Percentiles rank a stretch among this genome's conserved stretches.
Conservation (phyloP, 2,113 vertebrate species). For the Anolis carolinensis region DNA sequence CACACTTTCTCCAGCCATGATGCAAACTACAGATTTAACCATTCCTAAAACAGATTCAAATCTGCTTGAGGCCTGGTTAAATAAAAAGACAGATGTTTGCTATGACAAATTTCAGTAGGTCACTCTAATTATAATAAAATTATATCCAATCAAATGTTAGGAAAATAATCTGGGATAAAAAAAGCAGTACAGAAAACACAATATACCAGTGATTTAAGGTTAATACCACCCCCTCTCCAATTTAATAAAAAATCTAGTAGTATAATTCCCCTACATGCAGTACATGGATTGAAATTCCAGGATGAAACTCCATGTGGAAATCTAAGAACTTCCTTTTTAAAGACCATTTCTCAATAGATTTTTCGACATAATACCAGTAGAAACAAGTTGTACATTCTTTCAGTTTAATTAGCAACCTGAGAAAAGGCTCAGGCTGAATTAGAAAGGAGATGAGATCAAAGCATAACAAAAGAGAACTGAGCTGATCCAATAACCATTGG, state of each 20-base stretch:
- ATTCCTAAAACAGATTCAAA: too few relatives aligned
- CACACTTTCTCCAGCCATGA: too few relatives aligned
- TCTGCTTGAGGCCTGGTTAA: too few relatives aligned
- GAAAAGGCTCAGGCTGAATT: not conserved
- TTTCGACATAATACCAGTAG: not conserved
- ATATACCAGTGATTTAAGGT: not conserved
- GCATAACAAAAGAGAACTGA: not conserved
- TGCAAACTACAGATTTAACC: too few relatives aligned
- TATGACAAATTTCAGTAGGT: too few relatives aligned
- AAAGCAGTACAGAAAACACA: not conserved
- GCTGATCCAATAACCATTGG: not conserved
- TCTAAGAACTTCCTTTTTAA: not conserved
- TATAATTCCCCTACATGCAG: too few relatives aligned
- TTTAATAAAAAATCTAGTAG: not conserved
- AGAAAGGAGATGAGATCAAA: not conserved
- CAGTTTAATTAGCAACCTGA: not conserved
- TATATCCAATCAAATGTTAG: not conserved
- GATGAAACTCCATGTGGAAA: not conserved
- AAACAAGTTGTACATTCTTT: not conserved
- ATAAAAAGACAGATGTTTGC: not conserved
- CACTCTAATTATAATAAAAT: not conserved
- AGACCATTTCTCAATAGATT: not conserved
- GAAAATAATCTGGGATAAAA: constrained; percentile 15
- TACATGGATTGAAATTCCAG: not conserved
- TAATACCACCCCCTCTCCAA: not conserved